Base-by-base conservation (phyloP, 30 jellyfish, hydroid and myxozoan species). In the Phacellophora camtschatica region DNA sequence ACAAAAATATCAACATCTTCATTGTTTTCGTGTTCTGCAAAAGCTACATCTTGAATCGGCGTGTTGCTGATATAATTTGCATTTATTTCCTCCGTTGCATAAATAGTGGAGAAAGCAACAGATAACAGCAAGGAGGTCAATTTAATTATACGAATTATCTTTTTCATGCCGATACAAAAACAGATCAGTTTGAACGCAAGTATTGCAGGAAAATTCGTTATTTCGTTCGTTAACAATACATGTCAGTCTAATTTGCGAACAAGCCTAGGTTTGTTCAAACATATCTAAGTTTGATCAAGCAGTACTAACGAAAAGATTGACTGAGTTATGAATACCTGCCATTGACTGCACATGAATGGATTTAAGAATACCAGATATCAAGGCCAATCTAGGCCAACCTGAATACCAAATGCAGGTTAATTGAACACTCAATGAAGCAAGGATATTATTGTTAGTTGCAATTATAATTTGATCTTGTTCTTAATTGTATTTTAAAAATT, bases 1-100 rank as follows among this genome's bases (percentile, higher is more conserved):
- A 80, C 54, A 43, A 80, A 80, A 15, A 80, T 51, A 18, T 80
- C 91, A 18, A 53, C 83, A 66, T 80, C 91, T 48, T 64, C 57
- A 28, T 80, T 71, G 23, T 25, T 48, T 10, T 42, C 61, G 13
- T 12, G 42, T 13, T 57, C 59, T 5, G 87, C 67, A 51, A 19
- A 43, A 25, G 19, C 13, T 36, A 56, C 3, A 46, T 23, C 20
- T 46, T 23, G 28, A 46, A 46, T n/a, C n/a, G n/a, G n/a, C n/a
- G n/a, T n/a, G n/a, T n/a, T n/a, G n/a, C n/a, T n/a, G n/a, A n/a
- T n/a, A 35, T 61, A 50, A 11, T 61, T 61, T 61, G 74, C 74
- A 24, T 15, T 28, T 15, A 28, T 22, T 50, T 24, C 31, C 49
- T 6, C 74, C 74, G 31, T 61, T 1, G 74, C 27, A 8, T n/a